Evolutionary conservation across 2,888 invertebrate genomes (phyloP), one percentile per base, ranked within the genome.

Genomic region (Acanthopleura granulata): DNA sequence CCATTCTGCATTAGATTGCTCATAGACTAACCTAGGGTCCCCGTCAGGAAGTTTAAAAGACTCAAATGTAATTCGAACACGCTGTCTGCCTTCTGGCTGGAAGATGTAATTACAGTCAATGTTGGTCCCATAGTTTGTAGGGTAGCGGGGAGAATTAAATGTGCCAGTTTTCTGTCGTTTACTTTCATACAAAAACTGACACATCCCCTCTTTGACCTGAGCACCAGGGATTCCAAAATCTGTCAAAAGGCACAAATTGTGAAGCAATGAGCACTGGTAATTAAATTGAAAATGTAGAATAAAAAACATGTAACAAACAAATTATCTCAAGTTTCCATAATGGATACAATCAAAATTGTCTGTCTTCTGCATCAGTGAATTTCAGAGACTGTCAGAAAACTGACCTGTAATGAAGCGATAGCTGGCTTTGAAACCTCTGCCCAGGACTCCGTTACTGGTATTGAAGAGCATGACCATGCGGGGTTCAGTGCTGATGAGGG

Each of bases 151-250:
- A 74, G 97, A 97, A 92, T 98, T 98, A 91, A 98, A 95, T 40
- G 82, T 83, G 1, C 91, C 91, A n/a, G 79, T 78, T 16, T 86
- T 85, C 15, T 40, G 62, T 12, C 76, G 73, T 9, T 82, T 80
- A 72, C 86, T 88, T 79, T 88, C 93, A 92, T 98, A 98, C 16
- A 96, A 95, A 91, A 98, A 98, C 78, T 94, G 94, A 91, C 98
- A 98, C 77, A 88, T 86, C 77, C 97, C 97, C 86, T 96, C 95
- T 11, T 97, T 96, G 30, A 97, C 95, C 30, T 97, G 95, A 0
- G 97, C 97, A 72, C 98, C 98, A 74, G 97, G 97, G 87, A 98
- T 96, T 83, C 95, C 95, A 90, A 97, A 97, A 91, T 97, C 97
- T 93, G 93, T 90, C 87, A 92, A 91, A 82, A 92, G 92, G 72